Evolutionary conservation across 2,113 vertebrate genomes (phyloP).

Genomic region (Candoia aspera): DNA sequence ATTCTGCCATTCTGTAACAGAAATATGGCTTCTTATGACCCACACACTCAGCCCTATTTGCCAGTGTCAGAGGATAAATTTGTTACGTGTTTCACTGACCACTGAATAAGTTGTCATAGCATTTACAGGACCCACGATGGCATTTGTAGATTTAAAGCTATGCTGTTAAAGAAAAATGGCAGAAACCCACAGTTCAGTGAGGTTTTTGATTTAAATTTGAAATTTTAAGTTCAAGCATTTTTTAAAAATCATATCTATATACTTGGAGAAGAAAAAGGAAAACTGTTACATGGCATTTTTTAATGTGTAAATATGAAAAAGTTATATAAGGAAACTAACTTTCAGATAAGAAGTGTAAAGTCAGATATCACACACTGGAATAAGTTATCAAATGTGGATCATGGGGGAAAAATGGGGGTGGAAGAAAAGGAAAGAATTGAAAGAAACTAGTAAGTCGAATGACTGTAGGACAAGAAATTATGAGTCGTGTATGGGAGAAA

Average conservation of each 20-base stretch:
- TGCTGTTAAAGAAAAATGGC: background rate
- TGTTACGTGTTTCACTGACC: conserved; percentile 70
- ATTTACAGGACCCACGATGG: conserved; percentile 69
- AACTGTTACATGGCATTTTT: background rate
- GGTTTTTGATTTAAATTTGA: background rate
- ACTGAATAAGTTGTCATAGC: conserved; percentile 63
- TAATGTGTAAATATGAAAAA: background rate
- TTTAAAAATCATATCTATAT: conserved; percentile 27
- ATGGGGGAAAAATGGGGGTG: background rate
- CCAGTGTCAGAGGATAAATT: conserved; percentile 72
- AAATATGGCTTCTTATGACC: conserved; percentile 69
- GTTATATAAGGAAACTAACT: background rate
- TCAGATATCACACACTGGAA: background rate
- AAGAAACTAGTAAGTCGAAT: background rate
- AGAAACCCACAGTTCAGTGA: conserved; percentile 9
- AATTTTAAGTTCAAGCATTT: conserved; percentile 39
- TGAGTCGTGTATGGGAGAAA: background rate
- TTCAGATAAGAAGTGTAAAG: background rate
- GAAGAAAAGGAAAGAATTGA: background rate
- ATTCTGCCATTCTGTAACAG: conserved; percentile 70
- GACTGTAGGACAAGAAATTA: background rate
- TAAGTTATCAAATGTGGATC: background rate
- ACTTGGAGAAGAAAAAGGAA: conserved; percentile 43
- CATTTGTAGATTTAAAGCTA: conserved; percentile 24
- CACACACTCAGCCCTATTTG: conserved; percentile 68